Percentiles rank a stretch among this genome's conserved stretches.
These are phyloP conservation scores for Tangara arthus DNA, from an alignment of 2,797 vertebrate genomes.

Conservation along the genomic window DNA sequence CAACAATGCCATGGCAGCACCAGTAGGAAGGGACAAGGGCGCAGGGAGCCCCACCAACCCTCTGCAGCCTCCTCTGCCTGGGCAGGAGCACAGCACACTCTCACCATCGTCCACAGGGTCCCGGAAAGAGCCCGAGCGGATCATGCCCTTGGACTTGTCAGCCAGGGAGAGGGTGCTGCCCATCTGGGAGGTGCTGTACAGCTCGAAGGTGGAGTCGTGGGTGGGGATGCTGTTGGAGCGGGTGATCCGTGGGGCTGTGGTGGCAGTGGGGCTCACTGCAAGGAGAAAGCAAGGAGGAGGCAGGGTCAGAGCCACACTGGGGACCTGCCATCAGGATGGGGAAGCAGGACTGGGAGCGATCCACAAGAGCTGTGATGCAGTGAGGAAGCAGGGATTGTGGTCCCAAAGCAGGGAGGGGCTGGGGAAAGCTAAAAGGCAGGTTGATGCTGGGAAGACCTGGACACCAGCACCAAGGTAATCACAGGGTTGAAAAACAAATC, in stretches of 20 bases:
- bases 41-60: not conserved
- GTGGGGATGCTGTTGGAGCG: conserved; percentile 98
- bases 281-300: conserved; percentile 57
- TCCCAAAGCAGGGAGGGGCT: not conserved
- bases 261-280: conserved; percentile 79
- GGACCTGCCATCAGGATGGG: not conserved
- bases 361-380: not conserved
- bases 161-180: conserved; percentile 93
- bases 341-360: not conserved
- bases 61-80: not conserved
- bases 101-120: conserved; percentile 91
- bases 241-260: conserved; percentile 87
- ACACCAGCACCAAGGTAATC: not conserved
- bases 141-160: conserved; percentile 94
- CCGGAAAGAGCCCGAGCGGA: conserved; percentile 95
- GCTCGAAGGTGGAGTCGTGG: conserved; percentile 89
- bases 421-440: not conserved
- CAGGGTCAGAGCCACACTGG: conserved; percentile 24
- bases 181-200: conserved; percentile 86
- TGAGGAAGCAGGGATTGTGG: not conserved
- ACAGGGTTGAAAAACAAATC: not conserved
- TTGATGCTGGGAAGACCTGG: not conserved
- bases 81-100: conserved; percentile 30
- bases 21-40: not conserved
- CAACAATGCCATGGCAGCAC: not conserved